Evolutionary conservation across 2,797 vertebrate genomes (phyloP).

Genomic region (Oophaga sylvatica): DNA sequence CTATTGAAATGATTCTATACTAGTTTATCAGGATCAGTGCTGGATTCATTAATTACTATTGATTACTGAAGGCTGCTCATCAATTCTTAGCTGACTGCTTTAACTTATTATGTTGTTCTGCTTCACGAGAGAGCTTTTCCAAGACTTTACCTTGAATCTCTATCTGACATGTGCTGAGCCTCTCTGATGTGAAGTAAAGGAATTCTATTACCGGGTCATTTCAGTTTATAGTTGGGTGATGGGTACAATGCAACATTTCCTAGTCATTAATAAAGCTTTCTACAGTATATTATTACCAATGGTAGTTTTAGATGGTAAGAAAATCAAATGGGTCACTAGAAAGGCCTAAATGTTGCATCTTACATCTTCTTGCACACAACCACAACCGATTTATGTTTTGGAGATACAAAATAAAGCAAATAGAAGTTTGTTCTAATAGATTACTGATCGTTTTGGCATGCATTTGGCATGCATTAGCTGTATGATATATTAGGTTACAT

Average conservation of each 20-base stretch:
- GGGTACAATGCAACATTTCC: neutral
- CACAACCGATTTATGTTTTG: no score
- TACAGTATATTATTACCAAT: no score
- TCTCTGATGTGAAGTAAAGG: neutral
- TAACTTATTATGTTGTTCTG: conserved; percentile 34
- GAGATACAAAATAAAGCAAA: no score
- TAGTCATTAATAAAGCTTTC: no score
- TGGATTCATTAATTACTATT: conserved; percentile 53
- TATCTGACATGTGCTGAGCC: neutral
- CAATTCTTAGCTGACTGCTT: conserved; percentile 33
- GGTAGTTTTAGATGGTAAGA: no score
- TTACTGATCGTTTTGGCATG: no score
- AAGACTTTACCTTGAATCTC: neutral
- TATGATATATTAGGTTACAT: no score
- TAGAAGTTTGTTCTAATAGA: no score
- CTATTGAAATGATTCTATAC: conserved; percentile 33
- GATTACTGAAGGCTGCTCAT: conserved; percentile 46
- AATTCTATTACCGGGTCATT: neutral
- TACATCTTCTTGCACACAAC: no score
- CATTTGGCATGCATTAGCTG: no score
- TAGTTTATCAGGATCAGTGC: conserved; percentile 45
- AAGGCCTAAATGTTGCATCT: no score
- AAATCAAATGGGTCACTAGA: no score
- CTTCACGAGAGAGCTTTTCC: conserved; percentile 21
- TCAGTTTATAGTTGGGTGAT: neutral